Evolutionary conservation across 1,140 invertebrate species (phyloP), one percentile per base, ranked within the genome.

Genomic region (Pachypeltis micranthus): DNA sequence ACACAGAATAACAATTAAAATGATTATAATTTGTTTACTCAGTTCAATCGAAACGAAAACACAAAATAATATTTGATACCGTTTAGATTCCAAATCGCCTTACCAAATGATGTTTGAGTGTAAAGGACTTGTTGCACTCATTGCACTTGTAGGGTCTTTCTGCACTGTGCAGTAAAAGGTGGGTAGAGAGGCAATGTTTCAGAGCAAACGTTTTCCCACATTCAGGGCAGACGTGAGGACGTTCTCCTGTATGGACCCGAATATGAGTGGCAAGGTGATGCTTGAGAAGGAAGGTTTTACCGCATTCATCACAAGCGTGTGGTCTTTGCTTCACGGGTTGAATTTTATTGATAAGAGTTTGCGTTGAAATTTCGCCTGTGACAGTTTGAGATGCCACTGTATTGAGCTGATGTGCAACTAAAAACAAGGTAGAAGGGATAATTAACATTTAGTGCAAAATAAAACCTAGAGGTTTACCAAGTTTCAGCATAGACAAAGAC

Each of bases 101-200:
- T 55, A 71, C 70, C 58, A 74, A 61, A 63, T 71, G 70, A 66
- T 72, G 71, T 72, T 90, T 90, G 27, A 90, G 75, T 1, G 87
- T 90, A 70, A 92, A 92, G 44, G 86, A 87, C 75, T 90, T 91
- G 74, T 88, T 90, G 77, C 89, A 92, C 74, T 90, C 85, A 61
- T 83, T 79, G 74, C 88, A 92, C 69, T 87, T 82, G 74, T 87
- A 91, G 4, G 88, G 88, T 66, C 87, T 78, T 60, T 90, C 86
- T 2, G 86, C 85, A 28, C 86, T 89, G 72, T 91, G 89, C 39
- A 90, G 75, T 63, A 88, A 72, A 31, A 88, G 74, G 75, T 91
- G 88, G 12, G 87, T 90, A 47, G 67, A 88, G 56, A 90, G 78
- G 74, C 86, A 89, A 72, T 89, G 87, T 74, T 89, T 90, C 70